These are phyloP conservation scores for Cinara cedri DNA, from an alignment of 2,888 invertebrate species.

Conservation along the genomic window DNA sequence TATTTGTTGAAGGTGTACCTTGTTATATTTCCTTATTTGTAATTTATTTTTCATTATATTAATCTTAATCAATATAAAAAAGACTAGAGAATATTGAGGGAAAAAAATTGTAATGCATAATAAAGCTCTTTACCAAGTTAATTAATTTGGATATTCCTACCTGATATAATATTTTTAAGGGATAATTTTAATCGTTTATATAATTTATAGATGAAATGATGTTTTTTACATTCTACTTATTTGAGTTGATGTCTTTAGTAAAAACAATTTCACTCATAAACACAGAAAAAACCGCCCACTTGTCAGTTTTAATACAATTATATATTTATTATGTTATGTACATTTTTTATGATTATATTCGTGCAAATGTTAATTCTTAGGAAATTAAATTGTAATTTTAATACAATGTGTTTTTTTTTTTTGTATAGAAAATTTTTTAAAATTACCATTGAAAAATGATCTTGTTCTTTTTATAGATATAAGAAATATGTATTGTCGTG, in stretches of 20 bases:
- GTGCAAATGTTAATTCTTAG: conserved; percentile 54
- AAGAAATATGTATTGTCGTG: conserved; percentile 46
- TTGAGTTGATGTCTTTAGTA: conserved; percentile 41
- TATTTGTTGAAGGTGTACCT: conserved; percentile 16
- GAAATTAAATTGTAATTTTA: conserved; percentile 43
- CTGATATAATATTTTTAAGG: conserved; percentile 41
- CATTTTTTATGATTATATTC: conserved; percentile 51
- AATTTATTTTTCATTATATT: conserved; percentile 20
- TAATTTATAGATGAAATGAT: conserved; percentile 48
- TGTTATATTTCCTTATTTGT: conserved; percentile 28
- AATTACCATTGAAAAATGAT: conserved; percentile 55
- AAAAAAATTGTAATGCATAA: conserved; percentile 22
- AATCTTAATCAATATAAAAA: conserved; percentile 1
- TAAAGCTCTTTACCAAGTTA: conserved; percentile 34
- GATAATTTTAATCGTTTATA: conserved; percentile 34
- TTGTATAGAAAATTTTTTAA: conserved; percentile 25
- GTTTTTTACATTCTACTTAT: conserved; percentile 55
- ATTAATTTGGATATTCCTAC: conserved; percentile 47
- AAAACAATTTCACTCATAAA: conserved; percentile 33
- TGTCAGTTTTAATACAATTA: conserved; percentile 49
- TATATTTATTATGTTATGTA: conserved; percentile 54
- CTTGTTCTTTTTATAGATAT: conserved; percentile 53
- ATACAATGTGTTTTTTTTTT: conserved; percentile 34
- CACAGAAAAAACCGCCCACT: conserved; percentile 41
- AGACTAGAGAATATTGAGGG: conserved; percentile 16